Base-by-base conservation (phyloP, 2,113 vertebrate genomes). In the Terrapene triunguis region DNA sequence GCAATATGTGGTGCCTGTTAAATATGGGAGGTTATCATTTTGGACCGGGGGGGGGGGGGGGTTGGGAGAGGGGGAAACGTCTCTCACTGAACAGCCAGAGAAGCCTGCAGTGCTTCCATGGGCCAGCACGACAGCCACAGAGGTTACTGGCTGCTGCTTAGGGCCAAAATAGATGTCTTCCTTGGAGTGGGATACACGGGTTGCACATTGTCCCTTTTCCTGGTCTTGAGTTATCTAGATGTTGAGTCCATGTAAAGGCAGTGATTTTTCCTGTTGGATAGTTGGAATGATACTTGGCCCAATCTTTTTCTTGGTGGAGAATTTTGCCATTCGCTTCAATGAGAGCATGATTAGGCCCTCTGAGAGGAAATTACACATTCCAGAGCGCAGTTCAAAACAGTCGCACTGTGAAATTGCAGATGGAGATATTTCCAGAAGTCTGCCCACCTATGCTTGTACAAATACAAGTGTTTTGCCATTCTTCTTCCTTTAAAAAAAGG, bases 361-460 rank as follows among this genome's bases (percentile, higher is more conserved):
- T 83, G 93, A 93, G 90, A 93, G 85, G 79, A 92, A 93, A 96
- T 92, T 35, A 74, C 81, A 79, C 50, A 79, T 91, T 91, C 19
- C 9, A 5, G 65, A 72, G 65, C 10, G 8, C 35, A 8, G 32
- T n/a, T 69, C 35, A 17, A 69, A 69, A 69, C 62, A 35, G 35
- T 9, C 62, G 89, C 84, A 83, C 85, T 91, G 85, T 89, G 80
- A 87, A 88, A 92, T 74, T 94, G 89, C 87, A 96, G 87, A 89
- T 92, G 85, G 80, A 80, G 54, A 85, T 97, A 85, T 96, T 97
- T 91, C 72, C 93, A 95, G 94, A 89, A 59, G 8, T 29, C 48
- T 91, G 22, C 44, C 92, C 74, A 1, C 96, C 93, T 90, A 57
- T 89, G 48, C 72, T 94, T 19, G 3, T 55, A 92, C 65, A 81